Base-by-base conservation (phyloP, 2,797 vertebrate species). In the Anguilla pacifica region DNA sequence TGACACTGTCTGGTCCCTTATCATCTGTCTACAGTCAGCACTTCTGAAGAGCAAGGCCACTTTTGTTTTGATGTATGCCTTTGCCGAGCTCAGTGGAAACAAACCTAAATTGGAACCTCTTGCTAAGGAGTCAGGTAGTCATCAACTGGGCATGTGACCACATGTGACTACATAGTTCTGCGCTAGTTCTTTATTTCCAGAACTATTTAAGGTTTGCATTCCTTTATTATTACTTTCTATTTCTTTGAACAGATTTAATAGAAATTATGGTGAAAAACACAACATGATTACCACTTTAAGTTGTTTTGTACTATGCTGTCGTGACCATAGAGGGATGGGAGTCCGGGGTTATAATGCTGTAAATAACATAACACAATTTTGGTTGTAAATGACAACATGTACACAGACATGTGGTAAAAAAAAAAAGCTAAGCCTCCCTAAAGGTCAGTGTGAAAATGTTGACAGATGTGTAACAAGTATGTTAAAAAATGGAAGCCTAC, bases 371-470 rank as follows among this genome's bases (percentile, higher is more conserved):
- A 46, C 22, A 64, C 9, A 25, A 6, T 1, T 49, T 17, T 31
- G 57, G n/a, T 57, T 87, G 79, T 17, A 35, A 61, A 70, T 11
- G 59, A 61, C n/a, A 70, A 81, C 57, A 11, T 46, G 61, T 81
- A n/a, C 3, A 59, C 39, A 72, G 61, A 10, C 4, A 46, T 10
- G 11, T 51, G 59, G 49, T 11, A 72, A 77, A 35, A 51, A 88
- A n/a, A 90, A 92, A 53, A 85, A 0, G 35, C 85, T 90, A 86
- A 93, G 92, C 89, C 77, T 91, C 94, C 77, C n/a, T 74, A 92
- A 93, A 93, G 93, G 92, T 93, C 90, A 91, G 91, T 70, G 91
- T 46, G n/a, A 91, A 92, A 93, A 92, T 88, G 89, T 92, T 93
- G 93, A 92, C 90, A 93, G 91, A 90, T 91, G 64, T 89, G 88